phyloP scores from a whole-genome alignment of 2,797 vertebrate species.

The Epinephelus awoara region DNA sequence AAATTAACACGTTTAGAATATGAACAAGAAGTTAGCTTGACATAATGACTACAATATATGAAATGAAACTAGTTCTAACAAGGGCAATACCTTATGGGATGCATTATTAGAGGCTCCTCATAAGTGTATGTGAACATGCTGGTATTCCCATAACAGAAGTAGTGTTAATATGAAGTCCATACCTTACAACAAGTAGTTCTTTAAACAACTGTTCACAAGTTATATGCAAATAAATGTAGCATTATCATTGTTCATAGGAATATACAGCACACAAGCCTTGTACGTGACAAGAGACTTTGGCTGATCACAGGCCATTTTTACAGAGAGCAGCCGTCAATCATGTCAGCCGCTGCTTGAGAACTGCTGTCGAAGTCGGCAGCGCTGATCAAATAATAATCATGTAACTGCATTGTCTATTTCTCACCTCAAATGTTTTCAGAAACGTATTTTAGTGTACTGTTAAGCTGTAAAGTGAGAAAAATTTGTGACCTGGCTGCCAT shows the following conservation, averaged over 20 bases:
- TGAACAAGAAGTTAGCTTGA: slow-evolving; percentile 5
- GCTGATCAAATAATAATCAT: too few species aligned
- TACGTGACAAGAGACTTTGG: too few species aligned
- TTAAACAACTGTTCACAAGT: neutral
- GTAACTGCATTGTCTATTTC: too few species aligned
- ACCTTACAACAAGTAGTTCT: neutral
- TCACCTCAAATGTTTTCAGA: too few species aligned
- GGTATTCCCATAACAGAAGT: slow-evolving; percentile 1
- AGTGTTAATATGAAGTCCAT: neutral
- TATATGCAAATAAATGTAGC: slow-evolving; percentile 16
- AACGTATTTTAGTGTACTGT: too few species aligned
- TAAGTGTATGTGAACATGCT: neutral
- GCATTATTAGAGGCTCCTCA: slow-evolving; percentile 10
- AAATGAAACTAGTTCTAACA: neutral
- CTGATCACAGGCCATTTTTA: too few species aligned
- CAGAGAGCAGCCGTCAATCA: too few species aligned
- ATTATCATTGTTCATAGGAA: neutral
- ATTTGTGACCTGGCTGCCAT: too few species aligned
- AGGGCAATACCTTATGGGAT: neutral
- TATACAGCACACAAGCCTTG: neutral
- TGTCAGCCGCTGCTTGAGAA: too few species aligned
- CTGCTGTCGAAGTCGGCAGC: too few species aligned
- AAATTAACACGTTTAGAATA: slow-evolving; percentile 12
- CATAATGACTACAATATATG: slow-evolving; percentile 4
- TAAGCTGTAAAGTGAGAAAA: too few species aligned